Evolutionary conservation across 2,113 vertebrate genomes (phyloP).

Genomic region (Chloropsis cyanopogon): DNA sequence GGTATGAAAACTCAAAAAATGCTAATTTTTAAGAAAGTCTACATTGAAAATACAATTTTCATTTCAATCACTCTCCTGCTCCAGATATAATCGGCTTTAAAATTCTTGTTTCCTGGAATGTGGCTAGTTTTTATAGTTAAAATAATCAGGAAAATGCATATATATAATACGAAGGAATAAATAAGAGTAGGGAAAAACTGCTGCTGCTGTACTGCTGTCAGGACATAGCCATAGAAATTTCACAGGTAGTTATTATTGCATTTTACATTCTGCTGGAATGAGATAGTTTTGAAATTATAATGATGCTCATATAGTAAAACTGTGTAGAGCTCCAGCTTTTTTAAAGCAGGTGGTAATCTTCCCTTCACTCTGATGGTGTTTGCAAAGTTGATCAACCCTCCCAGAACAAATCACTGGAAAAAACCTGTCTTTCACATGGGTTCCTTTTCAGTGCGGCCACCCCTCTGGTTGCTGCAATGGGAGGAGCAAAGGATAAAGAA

Average conservation of each 20-base stretch:
- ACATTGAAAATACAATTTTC: not conserved
- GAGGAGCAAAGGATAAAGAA: not conserved
- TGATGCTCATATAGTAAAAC: not conserved
- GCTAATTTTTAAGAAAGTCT: not conserved
- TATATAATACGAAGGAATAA: not conserved
- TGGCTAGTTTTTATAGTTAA: not conserved
- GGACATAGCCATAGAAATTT: not conserved
- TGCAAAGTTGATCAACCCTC: not conserved
- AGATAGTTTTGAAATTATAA: conserved; percentile 30
- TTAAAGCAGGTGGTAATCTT: not conserved
- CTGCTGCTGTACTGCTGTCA: not conserved
- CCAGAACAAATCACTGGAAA: not conserved
- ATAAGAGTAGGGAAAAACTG: not conserved
- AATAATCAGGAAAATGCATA: not conserved
- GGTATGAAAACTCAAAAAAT: not conserved
- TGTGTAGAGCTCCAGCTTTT: not conserved
- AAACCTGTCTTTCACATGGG: not conserved
- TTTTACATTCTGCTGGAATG: not conserved
- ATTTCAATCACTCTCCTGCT: not conserved
- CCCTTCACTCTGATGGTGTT: not conserved
- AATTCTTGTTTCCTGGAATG: not conserved
- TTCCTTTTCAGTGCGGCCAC: not conserved
- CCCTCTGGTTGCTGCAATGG: not conserved
- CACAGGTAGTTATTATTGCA: not conserved
- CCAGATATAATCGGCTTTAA: not conserved